Evolutionary conservation across 2,888 invertebrate species (phyloP), one percentile per base, ranked within the genome.

Genomic region (Cheiracanthium punctorium): DNA sequence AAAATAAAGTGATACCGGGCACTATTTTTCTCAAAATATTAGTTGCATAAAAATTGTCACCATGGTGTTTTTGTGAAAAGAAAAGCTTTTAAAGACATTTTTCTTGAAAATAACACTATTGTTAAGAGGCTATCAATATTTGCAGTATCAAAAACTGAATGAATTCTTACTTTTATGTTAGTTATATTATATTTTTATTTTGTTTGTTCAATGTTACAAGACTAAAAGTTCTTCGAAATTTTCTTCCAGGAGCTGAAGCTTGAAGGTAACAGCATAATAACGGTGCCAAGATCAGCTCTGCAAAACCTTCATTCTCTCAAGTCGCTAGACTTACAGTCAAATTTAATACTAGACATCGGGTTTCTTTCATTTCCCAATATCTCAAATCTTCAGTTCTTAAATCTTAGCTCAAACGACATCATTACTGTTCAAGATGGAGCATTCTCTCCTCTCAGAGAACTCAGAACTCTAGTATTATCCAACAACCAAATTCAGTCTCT

Each of bases 381-480:
- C 91, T 93, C 93, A 58, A 93, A 94, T 52, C 92, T 97, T 87
- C 94, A 96, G 91, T 93, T 94, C 89, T 94, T 97, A 88, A 95
- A 96, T 92, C 93, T 97, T n/a, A 95, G 95, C 89, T 93, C 94
- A 76, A 97, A 97, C 92, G 94, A 94, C 91, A 94, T 97, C 89
- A 93, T 94, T 12, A 93, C 93, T 43, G 94, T 97, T 88, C 96
- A 96, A 90, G 95, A 95, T 58, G 94, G 94, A 8, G 94, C 96
- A 0, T 95, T 97, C 90, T 92, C 93, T 77, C 94, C 95, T 12
- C 93, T 97, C 87, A 92, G 93, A 33, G 93, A 94, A 17, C 73
- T 90, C 4, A 73, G 80, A 70, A 72, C 69, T 14, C 79, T 90
- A 1, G 69, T 89, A 29, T 67, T 90, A 73, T 94, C 95, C 0